phyloP scores from a whole-genome alignment of 2,797 vertebrate species.

The Sebastes oblongus region DNA sequence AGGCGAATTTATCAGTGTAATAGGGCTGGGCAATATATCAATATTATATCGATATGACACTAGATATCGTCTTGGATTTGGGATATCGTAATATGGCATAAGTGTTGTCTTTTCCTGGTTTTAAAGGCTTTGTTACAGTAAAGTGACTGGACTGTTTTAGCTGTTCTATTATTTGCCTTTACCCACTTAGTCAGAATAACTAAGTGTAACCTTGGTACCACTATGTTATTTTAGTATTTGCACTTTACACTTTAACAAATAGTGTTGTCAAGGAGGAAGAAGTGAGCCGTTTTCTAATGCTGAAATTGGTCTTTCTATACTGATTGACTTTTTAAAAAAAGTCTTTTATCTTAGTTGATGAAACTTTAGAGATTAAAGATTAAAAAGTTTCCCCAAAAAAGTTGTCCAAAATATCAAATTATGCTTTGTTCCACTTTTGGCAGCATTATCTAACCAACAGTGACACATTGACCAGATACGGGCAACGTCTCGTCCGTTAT shows the following conservation, averaged over 20 bases:
- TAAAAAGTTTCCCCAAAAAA: neutral
- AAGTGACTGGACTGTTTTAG: no score
- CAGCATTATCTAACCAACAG: neutral
- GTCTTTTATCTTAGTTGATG: neutral
- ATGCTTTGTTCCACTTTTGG: neutral
- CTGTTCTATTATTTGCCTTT: no score
- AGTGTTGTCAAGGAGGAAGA: neutral
- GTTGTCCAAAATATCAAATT: neutral
- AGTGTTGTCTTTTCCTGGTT: no score
- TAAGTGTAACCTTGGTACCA: neutral
- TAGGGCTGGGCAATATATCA: no score
- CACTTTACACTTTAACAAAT: neutral
- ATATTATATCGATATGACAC: no score
- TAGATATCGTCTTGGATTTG: no score
- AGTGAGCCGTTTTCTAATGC: neutral
- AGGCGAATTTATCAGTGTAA: neutral
- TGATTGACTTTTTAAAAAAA: neutral
- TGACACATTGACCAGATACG: neutral
- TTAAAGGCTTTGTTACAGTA: no score
- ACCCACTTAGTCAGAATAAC: no score
- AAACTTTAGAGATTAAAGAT: neutral
- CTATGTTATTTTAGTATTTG: neutral
- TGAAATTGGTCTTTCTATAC: neutral
- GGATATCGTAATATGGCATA: no score
- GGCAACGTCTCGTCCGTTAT: neutral